Evolutionary conservation across 2,888 invertebrate species (phyloP), one percentile per base, ranked within the genome.

Genomic region (Parnassius apollo): DNA sequence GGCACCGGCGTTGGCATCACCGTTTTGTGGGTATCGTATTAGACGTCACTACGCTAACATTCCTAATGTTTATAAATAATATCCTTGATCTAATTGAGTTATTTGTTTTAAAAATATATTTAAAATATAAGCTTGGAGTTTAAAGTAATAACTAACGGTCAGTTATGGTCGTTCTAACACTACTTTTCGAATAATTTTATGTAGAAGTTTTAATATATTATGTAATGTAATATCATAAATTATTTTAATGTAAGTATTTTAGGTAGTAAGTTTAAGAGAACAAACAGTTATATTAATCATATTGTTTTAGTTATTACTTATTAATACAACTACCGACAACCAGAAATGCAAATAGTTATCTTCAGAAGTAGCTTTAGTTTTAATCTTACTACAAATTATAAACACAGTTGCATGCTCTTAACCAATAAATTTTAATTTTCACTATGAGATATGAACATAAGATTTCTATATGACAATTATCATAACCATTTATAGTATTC

Each of bases 181-280:
- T 76, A 74, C 78, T 77, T 76, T 76, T 75, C 69, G 66, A 73
- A 73, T 72, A 74, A 71, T 75, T 72, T 77, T 69, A 69, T 76
- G 74, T 76, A 84, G 76, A 75, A 87, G 86, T 86, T 88, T 88
- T 88, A 88, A 84, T 71, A 69, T 76, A 71, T 59, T 75, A 76
- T 68, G 50, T 66, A 80, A 83, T 35, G 7, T 35, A 78, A 74
- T 67, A 74, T 75, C 68, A 74, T 82, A 74, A 75, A 78, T 77
- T 81, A 79, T 80, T 75, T 77, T 72, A 75, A 71, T 67, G 68
- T 68, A 68, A 46, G 48, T 56, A 56, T 65, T 46, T 62, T 58
- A 7, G 35, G 57, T 65, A 52, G 42, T 59, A 57, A 58, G 53
- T 45, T 49, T 52, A 57, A 65, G 42, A 56, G 12, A 60, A 65